Evolutionary conservation across 1,140 invertebrate species (phyloP).

Genomic region (Drosophila kepulauana): DNA sequence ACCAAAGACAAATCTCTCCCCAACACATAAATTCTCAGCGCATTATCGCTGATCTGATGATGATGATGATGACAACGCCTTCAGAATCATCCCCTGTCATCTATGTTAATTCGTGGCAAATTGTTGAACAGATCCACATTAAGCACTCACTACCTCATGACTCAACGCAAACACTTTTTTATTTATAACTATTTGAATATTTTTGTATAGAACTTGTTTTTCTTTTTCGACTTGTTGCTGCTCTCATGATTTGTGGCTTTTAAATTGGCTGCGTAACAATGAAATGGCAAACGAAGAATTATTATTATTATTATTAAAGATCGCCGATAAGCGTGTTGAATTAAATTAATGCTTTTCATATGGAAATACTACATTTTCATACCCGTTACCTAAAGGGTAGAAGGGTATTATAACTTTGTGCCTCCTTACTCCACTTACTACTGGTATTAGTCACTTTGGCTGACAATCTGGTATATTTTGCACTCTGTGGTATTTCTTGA

Average conservation of each 20-base stretch:
- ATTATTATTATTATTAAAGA: conserved; percentile 64
- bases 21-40: conserved; percentile 26
- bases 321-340: conserved; percentile 59
- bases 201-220: conserved; percentile 40
- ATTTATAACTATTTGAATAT: conserved; percentile 27
- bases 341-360: conserved; percentile 44
- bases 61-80: conserved; percentile 17
- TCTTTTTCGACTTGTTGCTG: conserved; percentile 14
- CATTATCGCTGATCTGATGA: conserved; percentile 13
- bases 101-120: conserved; percentile 32
- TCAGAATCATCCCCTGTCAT: conserved; percentile 41
- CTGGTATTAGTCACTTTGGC: too few relatives aligned
- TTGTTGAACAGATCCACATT: conserved; percentile 29
- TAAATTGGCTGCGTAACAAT: conserved; percentile 59
- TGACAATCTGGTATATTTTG: too few relatives aligned
- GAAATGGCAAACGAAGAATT: conserved; percentile 56
- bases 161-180: conserved; percentile 43
- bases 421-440: too few relatives aligned
- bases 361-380: neutral
- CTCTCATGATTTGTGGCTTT: conserved; percentile 73
- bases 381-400: too few relatives aligned
- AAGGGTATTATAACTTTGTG: too few relatives aligned
- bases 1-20: too few relatives aligned
- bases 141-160: conserved; percentile 41
- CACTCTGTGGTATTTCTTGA: too few relatives aligned